Base-by-base conservation (phyloP, 2,113 vertebrate genomes). In the Pungitius pungitius region DNA sequence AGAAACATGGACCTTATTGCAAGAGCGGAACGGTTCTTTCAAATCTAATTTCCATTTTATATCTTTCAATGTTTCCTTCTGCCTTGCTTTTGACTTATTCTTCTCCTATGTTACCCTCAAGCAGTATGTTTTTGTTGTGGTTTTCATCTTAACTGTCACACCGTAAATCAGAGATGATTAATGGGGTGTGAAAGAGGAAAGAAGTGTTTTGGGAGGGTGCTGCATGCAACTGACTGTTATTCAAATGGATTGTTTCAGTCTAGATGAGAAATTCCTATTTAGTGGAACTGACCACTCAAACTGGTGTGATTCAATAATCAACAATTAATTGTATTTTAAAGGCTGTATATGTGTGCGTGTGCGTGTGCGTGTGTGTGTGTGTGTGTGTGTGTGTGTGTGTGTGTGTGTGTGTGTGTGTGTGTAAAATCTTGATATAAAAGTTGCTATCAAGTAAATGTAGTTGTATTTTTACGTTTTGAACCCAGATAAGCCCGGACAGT, bases 11-110 rank as follows among this genome's bases (percentile, higher is more conserved):
- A 66, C 33, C 7, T n/a, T 57, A 63, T 56, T n/a, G 13, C 55
- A 84, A 66, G 49, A n/a, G 40, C 14, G 7, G 10, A 57, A 56
- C 54, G 17, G 5, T 56, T 69, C 24, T 75, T 61, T 47, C 30
- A 49, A 7, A 43, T 71, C 17, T 61, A 18, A 69, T 54, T 75
- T 68, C 20, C 4, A 33, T 80, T 24, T 22, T 62, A 56, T 26
- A 56, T 64, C 22, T 68, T 75, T 27, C 13, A 12, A 2, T 43
- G 52, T 73, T 35, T 45, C 35, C 7, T 47, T 62, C 39, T 14
- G 3, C 55, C 37, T 51, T 60, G 47, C 57, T 66, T 43, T n/a
- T 58, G 47, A 30, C 33, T 66, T 26, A 45, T 27, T 52, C 18
- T 59, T 59, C 12, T 33, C 26, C 66, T 54, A 49, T 22, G 43